Conservation (phyloP, 2,113 vertebrate genomes). For the Scalopus aquaticus region DNA sequence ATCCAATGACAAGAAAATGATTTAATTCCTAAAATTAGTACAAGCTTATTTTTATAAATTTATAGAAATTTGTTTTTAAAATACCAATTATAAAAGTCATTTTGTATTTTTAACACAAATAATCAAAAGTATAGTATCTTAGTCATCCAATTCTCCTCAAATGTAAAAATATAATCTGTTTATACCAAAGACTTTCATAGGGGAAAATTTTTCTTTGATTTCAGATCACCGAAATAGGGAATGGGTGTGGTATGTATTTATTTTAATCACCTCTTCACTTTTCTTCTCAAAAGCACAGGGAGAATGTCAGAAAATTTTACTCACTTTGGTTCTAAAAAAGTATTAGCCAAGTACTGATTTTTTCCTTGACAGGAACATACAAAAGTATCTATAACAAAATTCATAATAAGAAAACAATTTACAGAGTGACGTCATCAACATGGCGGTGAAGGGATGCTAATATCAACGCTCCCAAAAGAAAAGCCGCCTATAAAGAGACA, state of each 20-base stretch:
- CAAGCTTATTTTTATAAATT: background rate
- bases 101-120: background rate
- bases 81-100: conserved; percentile 1
- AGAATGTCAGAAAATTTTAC: background rate
- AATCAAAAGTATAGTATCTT: background rate
- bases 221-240: background rate
- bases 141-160: background rate
- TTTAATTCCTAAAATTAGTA: conserved; percentile 5
- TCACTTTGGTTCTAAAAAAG: background rate
- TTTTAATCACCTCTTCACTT: background rate
- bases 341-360: background rate
- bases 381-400: background rate
- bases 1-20: background rate
- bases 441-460: too few relatives aligned
- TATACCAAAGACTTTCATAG: background rate
- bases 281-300: background rate
- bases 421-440: too few relatives aligned
- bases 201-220: background rate
- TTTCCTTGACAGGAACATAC: background rate
- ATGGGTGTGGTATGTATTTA: background rate
- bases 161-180: conserved; percentile 28
- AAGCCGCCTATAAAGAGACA: too few relatives aligned
- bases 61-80: conserved; percentile 6
- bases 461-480: too few relatives aligned
- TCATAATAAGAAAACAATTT: too few relatives aligned